Conservation (phyloP, 2,797 vertebrate genomes). For the Choloepus didactylus region DNA sequence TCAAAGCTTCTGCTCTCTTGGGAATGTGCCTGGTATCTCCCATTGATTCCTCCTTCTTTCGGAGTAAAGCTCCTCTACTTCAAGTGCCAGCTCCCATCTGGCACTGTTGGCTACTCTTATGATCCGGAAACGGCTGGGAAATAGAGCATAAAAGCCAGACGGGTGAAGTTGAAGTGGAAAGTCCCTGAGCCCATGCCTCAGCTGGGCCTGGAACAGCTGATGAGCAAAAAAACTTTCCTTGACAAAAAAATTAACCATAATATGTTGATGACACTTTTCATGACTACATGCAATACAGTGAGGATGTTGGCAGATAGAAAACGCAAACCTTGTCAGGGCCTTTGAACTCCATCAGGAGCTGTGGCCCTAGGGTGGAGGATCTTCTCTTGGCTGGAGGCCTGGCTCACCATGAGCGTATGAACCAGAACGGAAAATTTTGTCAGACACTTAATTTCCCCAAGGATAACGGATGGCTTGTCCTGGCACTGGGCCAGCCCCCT, state of each 20-base stretch:
- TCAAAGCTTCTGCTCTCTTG: not conserved
- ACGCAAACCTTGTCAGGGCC: not conserved
- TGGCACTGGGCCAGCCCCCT: not conserved
- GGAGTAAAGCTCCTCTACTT: not conserved
- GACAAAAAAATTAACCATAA: not conserved
- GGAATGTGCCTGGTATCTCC: not conserved
- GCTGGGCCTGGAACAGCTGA: not conserved
- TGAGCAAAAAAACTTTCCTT: not conserved
- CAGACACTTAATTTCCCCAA: slow-evolving; percentile 56
- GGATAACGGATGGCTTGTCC: not conserved
- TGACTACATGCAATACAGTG: fast-evolving
- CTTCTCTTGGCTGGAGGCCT: not conserved
- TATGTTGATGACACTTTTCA: fast-evolving
- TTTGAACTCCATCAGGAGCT: not conserved
- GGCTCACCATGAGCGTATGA: not conserved
- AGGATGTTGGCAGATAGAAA: not conserved
- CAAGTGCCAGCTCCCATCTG: not conserved
- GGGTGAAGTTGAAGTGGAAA: not conserved
- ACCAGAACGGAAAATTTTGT: not conserved
- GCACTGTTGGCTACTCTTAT: not conserved
- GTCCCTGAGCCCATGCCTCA: not conserved
- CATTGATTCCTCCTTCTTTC: not conserved
- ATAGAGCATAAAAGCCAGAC: not conserved
- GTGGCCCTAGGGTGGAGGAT: not conserved
- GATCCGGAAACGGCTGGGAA: not conserved